Conservation (phyloP, 2,888 invertebrate species). For the Drosophila birchii region DNA sequence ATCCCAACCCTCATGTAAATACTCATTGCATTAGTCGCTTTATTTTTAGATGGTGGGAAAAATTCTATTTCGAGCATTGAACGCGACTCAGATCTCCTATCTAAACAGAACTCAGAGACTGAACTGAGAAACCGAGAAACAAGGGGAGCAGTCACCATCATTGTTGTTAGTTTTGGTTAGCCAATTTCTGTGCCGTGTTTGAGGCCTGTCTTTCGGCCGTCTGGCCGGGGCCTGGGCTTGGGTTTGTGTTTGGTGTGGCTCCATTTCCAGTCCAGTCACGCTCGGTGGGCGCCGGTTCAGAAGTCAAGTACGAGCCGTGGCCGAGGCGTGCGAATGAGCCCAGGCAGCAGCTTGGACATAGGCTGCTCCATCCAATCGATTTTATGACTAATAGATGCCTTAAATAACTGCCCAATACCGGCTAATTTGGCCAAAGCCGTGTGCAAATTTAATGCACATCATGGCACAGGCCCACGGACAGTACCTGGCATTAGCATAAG, state of each 20-base stretch:
- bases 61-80: constrained; percentile 69
- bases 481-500: constrained; percentile 52
- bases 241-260: constrained; percentile 51
- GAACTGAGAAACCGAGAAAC: constrained; percentile 10
- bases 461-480: constrained; percentile 26
- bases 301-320: constrained; percentile 75
- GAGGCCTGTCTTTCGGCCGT: constrained; percentile 43
- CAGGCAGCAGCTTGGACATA: constrained; percentile 37
- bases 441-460: constrained; percentile 70
- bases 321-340: constrained; percentile 76
- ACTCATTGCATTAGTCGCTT: constrained; percentile 48
- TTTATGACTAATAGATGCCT: constrained; percentile 77
- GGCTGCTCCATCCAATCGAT: constrained; percentile 42
- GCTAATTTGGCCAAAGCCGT: constrained; percentile 70
- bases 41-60: constrained; percentile 77
- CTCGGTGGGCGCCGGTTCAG: constrained; percentile 79
- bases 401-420: constrained; percentile 67
- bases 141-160: constrained; percentile 49
- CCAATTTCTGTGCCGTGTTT: constrained; percentile 41
- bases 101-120: constrained; percentile 56
- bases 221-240: constrained; percentile 46
- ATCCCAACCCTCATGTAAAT: constrained; percentile 15
- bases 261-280: constrained; percentile 74
- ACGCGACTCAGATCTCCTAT: constrained; percentile 68
- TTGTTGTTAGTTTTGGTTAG: constrained; percentile 64